Conservation (phyloP, 2,888 invertebrate genomes). For the Fragum whitleyi region DNA sequence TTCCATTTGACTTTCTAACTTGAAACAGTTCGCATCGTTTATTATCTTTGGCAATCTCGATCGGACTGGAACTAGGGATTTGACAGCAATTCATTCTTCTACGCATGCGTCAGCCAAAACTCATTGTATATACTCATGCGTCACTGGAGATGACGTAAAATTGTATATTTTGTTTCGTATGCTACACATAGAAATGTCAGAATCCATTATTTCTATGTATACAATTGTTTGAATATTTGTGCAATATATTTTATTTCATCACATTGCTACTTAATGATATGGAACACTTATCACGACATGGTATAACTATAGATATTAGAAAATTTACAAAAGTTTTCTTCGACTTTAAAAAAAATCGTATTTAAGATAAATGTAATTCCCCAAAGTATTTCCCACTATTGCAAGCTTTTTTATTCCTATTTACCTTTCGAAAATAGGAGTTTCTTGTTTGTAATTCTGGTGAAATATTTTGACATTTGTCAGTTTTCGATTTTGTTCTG, state of each 20-base stretch:
- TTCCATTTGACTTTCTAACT: too few relatives aligned
- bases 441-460: not conserved
- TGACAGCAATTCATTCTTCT: not conserved
- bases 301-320: not conserved
- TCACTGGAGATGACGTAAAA: slow-evolving; percentile 26
- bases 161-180: slow-evolving; percentile 27
- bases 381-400: not conserved
- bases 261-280: not conserved
- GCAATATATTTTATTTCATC: slow-evolving; percentile 17
- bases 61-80: too few relatives aligned
- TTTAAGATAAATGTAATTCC: too few relatives aligned
- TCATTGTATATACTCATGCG: slow-evolving; percentile 33
- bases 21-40: too few relatives aligned
- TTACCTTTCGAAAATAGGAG: not conserved
- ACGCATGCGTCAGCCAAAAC: slow-evolving; percentile 15
- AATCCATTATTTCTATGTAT: slow-evolving; percentile 23
- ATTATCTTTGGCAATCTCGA: too few relatives aligned
- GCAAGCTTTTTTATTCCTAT: not conserved
- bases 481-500: not conserved
- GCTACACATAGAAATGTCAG: not conserved
- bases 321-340: too few relatives aligned
- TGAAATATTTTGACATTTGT: not conserved
- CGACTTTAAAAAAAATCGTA: too few relatives aligned
- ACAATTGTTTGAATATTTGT: slow-evolving; percentile 21
- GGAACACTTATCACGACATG: slow-evolving; percentile 19